Evolutionary conservation across 2,797 vertebrate species (phyloP), one percentile per base, ranked within the genome.

Genomic region (Mus spretus): DNA sequence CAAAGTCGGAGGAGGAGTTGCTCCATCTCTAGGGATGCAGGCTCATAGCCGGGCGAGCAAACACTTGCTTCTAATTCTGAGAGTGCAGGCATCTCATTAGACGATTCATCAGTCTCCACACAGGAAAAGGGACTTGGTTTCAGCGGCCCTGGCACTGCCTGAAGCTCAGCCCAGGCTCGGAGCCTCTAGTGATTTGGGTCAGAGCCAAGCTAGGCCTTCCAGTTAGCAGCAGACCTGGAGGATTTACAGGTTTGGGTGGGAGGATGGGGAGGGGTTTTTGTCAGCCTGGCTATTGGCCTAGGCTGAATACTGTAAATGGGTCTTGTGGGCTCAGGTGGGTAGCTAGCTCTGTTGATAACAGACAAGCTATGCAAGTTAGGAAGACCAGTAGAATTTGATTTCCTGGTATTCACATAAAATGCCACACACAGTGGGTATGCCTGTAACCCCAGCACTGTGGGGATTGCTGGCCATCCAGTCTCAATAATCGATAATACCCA

Each of bases 51-150:
- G 15, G 67, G 91, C 50, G 19, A 90, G 37, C 90, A 94, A 95
- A 96, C 92, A 59, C 94, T 94, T 77, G 74, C 72, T 97, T 97
- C 96, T 97, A 0, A 0, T 97, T 96, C 91, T 55, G 91, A 96
- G 93, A 88, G 31, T 85, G n/a, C 90, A 44, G 94, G 95, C 63
- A n/a, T 96, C 95, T 91, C 63, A 96, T 97, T 97, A 96, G 96
- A 96, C 97, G 98, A 96, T 92, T 94, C 97, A 84, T 96, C 95
- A 94, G 67, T 47, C 47, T 47, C 91, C 13, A 94, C 94, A 91
- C 95, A 97, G 97, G 97, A 95, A 98, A 97, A 97, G 96, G 90
- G 91, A 88, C 91, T 98, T 96, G 96, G 98, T 82, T 37, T 1
- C 75, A 24, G 97, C 86, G 78, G 53, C n/a, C 75, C 6, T 10